A percentile compares a stretch with the other conserved stretches of the same genome.
These are phyloP conservation scores for Ianthella basta DNA, from an alignment of 37 sponge, comb jelly and placozoan species.

Conservation along the genomic window DNA sequence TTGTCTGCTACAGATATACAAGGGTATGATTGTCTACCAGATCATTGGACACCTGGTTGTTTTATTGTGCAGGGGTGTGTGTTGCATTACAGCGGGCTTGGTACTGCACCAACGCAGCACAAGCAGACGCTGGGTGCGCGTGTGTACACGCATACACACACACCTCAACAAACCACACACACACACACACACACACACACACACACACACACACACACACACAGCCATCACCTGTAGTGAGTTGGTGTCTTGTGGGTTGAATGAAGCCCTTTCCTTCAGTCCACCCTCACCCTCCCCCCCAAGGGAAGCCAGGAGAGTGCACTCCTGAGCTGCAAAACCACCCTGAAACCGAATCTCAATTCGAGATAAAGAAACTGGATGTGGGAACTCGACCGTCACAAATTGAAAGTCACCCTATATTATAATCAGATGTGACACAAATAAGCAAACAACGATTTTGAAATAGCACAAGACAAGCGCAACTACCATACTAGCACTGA, in stretches of 20 bases:
- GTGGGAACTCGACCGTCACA: conserved; percentile 58
- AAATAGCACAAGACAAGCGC: neutral
- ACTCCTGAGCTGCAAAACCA: conserved; percentile 83
- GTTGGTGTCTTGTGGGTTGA: conserved; percentile 69
- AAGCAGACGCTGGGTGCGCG: no score
- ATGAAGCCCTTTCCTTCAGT: conserved; percentile 15
- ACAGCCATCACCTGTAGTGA: conserved; percentile 51
- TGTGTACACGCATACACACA: no score
- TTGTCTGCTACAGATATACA: no score
- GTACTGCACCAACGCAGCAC: no score
- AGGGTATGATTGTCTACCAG: no score
- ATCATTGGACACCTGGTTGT: no score
- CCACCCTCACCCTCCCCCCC: neutral
- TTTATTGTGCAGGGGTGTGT: no score
- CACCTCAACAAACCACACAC: no score
- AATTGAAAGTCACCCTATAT: conserved; percentile 75
- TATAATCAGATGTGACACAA: neutral
- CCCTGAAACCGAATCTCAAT: conserved; percentile 83
- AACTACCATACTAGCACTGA: neutral
- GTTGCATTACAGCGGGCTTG: no score
- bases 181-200: no score
- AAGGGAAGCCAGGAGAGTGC: conserved; percentile 45
- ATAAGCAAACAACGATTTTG: neutral
- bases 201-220: no score
- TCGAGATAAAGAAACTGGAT: conserved; percentile 47